These are phyloP conservation scores for Sebastes kiyomatsui DNA, from an alignment of 2,797 vertebrate genomes.

Conservation along the genomic window DNA sequence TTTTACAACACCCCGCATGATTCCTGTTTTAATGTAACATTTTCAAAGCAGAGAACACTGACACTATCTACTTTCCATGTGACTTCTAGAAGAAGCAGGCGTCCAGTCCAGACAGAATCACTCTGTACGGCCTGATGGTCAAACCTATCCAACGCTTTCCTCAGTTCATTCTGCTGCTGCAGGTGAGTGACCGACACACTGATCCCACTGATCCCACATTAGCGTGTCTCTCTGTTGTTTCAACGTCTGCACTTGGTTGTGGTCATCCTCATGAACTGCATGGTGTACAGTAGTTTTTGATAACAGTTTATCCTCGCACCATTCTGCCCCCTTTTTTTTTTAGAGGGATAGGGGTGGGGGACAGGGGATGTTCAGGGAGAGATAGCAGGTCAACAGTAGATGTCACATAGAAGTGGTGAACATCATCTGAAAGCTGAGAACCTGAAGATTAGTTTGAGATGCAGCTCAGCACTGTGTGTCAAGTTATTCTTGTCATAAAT, in stretches of 20 bases:
- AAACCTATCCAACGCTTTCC: slow-evolving; percentile 96
- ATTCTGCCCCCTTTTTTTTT: background rate
- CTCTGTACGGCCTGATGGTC: slow-evolving; percentile 94
- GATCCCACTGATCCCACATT: background rate
- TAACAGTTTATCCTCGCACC: background rate
- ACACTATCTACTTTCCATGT: background rate
- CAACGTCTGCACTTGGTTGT: no score
- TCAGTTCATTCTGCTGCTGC: slow-evolving; percentile 94
- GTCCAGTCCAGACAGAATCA: slow-evolving; percentile 89
- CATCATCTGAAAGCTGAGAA: background rate
- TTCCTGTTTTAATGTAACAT: no score
- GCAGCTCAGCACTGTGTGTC: background rate
- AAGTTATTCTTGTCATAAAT: background rate
- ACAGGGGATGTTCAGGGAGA: background rate
- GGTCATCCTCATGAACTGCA: background rate
- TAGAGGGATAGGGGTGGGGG: background rate
- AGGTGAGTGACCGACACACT: slow-evolving; percentile 79
- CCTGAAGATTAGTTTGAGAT: background rate
- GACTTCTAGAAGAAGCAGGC: slow-evolving; percentile 87
- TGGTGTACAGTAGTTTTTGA: background rate
- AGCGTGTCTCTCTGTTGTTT: background rate
- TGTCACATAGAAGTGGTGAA: background rate
- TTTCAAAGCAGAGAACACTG: background rate
- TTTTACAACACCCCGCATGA: no score
- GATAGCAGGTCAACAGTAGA: background rate